These are phyloP conservation scores for Acrocyrtus sp. DNA, from an alignment of 2,888 invertebrate genomes.

Conservation along the genomic window DNA sequence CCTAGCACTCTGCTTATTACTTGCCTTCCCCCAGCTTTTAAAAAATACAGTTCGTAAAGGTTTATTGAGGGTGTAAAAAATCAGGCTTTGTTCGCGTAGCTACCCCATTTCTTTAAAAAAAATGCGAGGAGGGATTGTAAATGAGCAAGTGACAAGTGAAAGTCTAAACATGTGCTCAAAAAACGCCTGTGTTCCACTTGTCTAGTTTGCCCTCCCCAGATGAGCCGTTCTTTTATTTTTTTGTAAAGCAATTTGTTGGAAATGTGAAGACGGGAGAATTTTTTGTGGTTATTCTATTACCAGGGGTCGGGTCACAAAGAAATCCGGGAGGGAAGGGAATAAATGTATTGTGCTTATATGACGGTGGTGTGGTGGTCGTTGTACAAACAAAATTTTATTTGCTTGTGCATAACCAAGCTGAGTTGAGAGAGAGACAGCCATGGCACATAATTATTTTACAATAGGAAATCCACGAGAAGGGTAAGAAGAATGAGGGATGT, in stretches of 20 bases:
- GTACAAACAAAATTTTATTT: too few relatives aligned
- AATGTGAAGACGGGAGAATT: background rate
- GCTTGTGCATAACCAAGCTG: too few relatives aligned
- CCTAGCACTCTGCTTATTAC: background rate
- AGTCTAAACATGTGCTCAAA: constrained; percentile 5
- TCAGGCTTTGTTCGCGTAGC: too few relatives aligned
- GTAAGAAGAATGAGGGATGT: too few relatives aligned
- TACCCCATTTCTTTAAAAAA: too few relatives aligned
- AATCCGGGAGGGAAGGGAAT: background rate
- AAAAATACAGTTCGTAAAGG: background rate
- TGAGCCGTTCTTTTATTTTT: too few relatives aligned
- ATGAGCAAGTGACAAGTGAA: constrained; percentile 16
- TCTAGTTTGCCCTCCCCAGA: constrained; percentile 3
- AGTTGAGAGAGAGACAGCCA: too few relatives aligned
- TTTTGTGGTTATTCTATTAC: background rate
- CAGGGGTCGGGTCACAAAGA: background rate
- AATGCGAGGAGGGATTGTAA: background rate
- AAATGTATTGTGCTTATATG: too few relatives aligned
- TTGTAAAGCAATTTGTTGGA: too few relatives aligned
- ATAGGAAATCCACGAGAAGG: background rate
- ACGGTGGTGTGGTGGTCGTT: too few relatives aligned
- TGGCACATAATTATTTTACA: background rate
- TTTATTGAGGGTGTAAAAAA: background rate
- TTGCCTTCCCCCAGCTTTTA: background rate
- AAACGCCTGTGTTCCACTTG: constrained; percentile 4